Conservation (phyloP, 2,888 invertebrate species). For the Plutella xylostella region DNA sequence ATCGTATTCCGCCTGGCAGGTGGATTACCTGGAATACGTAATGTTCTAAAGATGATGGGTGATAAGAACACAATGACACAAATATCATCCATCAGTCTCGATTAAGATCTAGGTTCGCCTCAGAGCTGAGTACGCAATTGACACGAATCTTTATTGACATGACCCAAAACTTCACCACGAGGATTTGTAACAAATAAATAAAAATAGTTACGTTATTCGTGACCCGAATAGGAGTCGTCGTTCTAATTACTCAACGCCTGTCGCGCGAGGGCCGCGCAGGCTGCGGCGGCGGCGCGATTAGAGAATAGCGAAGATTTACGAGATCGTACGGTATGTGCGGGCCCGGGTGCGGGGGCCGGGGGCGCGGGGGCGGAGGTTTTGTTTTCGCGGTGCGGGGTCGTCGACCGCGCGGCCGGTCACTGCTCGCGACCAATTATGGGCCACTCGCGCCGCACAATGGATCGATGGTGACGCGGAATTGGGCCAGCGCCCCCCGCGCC, state of each 20-base stretch:
- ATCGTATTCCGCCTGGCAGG: no score
- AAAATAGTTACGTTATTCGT: conserved; percentile 5
- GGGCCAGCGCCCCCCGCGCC: conserved; percentile 41
- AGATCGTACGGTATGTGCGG: conserved; percentile 17
- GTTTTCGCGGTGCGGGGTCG: conserved; percentile 58
- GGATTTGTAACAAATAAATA: conserved; percentile 4
- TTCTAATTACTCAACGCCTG: conserved; percentile 51
- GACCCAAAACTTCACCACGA: conserved; percentile 25
- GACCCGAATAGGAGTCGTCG: conserved; percentile 49
- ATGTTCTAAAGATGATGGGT: no score
- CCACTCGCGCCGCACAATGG: conserved; percentile 70
- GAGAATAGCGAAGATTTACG: conserved; percentile 9
- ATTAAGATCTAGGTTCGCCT: no score
- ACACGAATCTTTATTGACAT: conserved; percentile 28
- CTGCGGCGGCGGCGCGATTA: no score
- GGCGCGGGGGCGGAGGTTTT: conserved; percentile 42
- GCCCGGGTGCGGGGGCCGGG: conserved; percentile 15
- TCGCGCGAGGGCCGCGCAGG: no score
- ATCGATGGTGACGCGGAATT: conserved; percentile 67
- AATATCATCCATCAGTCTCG: no score
- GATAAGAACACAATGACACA: no score
- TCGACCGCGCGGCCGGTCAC: conserved; percentile 62
- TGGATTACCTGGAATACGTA: no score
- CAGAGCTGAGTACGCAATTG: no score
- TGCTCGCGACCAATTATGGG: conserved; percentile 70